Percentiles rank a stretch among this genome's conserved stretches.
phyloP scores from a whole-genome alignment of 2,113 vertebrate genomes.

The Malurus melanocephalus region DNA sequence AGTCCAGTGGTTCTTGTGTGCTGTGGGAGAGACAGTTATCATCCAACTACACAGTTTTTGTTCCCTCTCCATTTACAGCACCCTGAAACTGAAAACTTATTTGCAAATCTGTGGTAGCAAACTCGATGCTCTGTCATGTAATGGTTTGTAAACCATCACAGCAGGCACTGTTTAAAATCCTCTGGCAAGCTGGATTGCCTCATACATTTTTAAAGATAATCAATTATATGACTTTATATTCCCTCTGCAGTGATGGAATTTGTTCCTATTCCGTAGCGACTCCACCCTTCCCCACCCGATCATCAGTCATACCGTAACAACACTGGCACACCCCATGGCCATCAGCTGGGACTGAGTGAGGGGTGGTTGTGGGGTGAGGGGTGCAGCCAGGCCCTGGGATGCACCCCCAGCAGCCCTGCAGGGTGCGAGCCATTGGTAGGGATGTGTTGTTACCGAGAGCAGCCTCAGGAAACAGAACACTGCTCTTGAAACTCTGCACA shows the following conservation, averaged over 20 bases:
- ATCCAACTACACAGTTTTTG: background rate
- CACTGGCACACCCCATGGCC: background rate
- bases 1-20: background rate
- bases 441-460: background rate
- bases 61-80: background rate
- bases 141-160: background rate
- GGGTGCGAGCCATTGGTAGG: background rate
- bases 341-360: accelerated
- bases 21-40: background rate
- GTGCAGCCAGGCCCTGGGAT: background rate
- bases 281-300: accelerated
- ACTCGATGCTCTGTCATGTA: background rate
- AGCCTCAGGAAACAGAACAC: background rate
- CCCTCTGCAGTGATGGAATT: background rate
- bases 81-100: background rate
- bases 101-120: background rate
- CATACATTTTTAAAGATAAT: background rate
- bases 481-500: conserved; percentile 6
- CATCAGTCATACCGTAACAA: accelerated
- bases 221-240: background rate
- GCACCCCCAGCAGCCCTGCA: background rate
- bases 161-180: background rate
- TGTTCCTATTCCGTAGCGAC: background rate
- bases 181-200: background rate
- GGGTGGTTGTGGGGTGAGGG: background rate